phyloP scores from a whole-genome alignment of 2,888 invertebrate genomes.

The Clusia tigrina region DNA sequence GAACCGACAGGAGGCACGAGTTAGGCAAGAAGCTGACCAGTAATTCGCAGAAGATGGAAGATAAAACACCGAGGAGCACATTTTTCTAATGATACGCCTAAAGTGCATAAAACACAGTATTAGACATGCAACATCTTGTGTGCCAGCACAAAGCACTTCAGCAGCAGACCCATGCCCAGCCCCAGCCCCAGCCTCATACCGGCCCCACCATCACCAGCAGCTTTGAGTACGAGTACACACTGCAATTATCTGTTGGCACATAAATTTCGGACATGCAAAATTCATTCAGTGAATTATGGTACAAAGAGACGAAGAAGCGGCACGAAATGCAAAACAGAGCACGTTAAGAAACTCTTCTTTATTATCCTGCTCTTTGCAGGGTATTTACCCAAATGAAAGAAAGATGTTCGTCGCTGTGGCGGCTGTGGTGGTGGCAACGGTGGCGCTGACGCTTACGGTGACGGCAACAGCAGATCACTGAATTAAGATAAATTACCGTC shows the following conservation, averaged over 20 bases:
- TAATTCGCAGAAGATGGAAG: constrained; percentile 1
- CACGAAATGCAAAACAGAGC: constrained; percentile 1
- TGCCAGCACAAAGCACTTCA: no score
- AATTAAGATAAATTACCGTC: constrained; percentile 26
- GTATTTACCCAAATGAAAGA: neutral
- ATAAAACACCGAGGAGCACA: neutral
- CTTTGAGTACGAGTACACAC: constrained; percentile 17
- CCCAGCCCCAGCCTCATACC: neutral
- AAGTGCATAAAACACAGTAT: constrained; percentile 20
- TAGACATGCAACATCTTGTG: constrained; percentile 17
- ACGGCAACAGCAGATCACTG: constrained; percentile 16
- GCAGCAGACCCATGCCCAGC: neutral
- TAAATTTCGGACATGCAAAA: constrained; percentile 31
- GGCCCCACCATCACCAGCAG: constrained; percentile 18
- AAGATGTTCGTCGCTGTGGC: neutral
- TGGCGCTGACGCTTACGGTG: constrained; percentile 1
- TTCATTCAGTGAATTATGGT: neutral
- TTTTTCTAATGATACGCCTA: constrained; percentile 18
- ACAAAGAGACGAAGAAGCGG: neutral
- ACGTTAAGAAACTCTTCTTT: neutral
- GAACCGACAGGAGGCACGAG: constrained; percentile 1
- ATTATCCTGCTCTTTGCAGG: no score
- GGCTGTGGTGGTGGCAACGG: neutral
- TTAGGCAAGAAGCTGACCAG: neutral
- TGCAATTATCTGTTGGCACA: constrained; percentile 38